Conservation (phyloP, 1,140 invertebrate genomes). For the Microplitis demolitor region DNA sequence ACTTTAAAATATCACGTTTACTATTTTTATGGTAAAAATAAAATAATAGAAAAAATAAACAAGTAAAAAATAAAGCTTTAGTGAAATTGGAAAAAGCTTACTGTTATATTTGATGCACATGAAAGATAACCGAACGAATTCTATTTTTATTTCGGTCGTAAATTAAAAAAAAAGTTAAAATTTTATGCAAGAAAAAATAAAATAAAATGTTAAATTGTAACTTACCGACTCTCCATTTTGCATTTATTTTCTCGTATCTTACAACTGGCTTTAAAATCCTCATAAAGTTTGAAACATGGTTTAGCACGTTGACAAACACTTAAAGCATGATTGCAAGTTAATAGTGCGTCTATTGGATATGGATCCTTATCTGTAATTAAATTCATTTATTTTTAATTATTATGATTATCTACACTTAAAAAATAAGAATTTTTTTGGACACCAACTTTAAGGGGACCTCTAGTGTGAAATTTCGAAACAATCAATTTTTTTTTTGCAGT, state of each 20-base stretch:
- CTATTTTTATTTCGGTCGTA: slow-evolving; percentile 7
- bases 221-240: slow-evolving; percentile 85
- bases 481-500: too few species aligned
- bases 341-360: slow-evolving; percentile 82
- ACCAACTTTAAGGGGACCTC: too few species aligned
- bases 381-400: not conserved
- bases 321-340: slow-evolving; percentile 85
- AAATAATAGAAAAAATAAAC: not conserved
- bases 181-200: not conserved
- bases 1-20: slow-evolving; percentile 11
- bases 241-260: slow-evolving; percentile 82
- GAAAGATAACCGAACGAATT: not conserved
- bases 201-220: slow-evolving; percentile 19
- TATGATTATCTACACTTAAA: not conserved
- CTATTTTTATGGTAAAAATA: not conserved
- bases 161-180: not conserved
- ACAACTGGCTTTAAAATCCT: slow-evolving; percentile 84
- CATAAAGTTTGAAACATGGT: slow-evolving; percentile 77
- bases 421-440: not conserved
- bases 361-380: slow-evolving; percentile 79
- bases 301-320: slow-evolving; percentile 79
- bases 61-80: not conserved
- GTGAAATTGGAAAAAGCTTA: not conserved
- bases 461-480: too few species aligned
- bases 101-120: not conserved